Evolutionary conservation across 2,888 invertebrate genomes (phyloP).

Genomic region (Entomobrya proxima): DNA sequence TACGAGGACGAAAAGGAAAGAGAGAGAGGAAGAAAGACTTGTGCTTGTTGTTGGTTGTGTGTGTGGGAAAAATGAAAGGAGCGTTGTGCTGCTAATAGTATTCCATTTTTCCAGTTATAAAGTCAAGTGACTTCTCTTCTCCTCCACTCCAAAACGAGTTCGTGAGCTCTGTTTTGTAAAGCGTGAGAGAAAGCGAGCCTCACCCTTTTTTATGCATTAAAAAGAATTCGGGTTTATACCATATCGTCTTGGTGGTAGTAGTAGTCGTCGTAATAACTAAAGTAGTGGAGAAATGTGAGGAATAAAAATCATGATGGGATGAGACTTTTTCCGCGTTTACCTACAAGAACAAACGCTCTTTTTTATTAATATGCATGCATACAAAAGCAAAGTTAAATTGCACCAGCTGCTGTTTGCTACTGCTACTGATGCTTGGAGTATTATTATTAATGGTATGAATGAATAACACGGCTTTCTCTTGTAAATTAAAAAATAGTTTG

Average conservation of each 20-base stretch:
- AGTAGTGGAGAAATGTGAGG: conserved; percentile 15
- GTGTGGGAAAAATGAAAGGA: background rate
- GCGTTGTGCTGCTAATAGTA: background rate
- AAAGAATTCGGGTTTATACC: background rate
- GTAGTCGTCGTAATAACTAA: conserved; percentile 6
- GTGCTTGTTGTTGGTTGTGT: background rate
- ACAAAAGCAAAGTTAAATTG: background rate
- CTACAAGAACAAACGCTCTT: background rate
- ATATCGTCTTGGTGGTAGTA: too few species aligned
- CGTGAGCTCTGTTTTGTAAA: background rate
- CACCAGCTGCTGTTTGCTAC: conserved; percentile 8
- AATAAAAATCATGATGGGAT: conserved; percentile 27
- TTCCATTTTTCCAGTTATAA: conserved; percentile 27
- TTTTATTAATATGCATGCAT: conserved; percentile 4
- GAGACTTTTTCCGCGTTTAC: conserved; percentile 12
- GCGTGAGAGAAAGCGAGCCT: background rate
- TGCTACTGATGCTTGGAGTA: background rate
- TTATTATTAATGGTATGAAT: conserved; percentile 10
- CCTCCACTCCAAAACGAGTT: too few species aligned
- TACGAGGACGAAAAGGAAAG: background rate
- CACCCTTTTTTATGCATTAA: conserved; percentile 26
- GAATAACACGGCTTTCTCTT: conserved; percentile 11
- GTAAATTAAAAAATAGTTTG: conserved; percentile 12
- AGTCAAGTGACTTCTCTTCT: background rate
- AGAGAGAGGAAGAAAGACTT: background rate